Evolutionary conservation across 2,797 vertebrate species (phyloP).

Genomic region (Oophaga sylvatica): DNA sequence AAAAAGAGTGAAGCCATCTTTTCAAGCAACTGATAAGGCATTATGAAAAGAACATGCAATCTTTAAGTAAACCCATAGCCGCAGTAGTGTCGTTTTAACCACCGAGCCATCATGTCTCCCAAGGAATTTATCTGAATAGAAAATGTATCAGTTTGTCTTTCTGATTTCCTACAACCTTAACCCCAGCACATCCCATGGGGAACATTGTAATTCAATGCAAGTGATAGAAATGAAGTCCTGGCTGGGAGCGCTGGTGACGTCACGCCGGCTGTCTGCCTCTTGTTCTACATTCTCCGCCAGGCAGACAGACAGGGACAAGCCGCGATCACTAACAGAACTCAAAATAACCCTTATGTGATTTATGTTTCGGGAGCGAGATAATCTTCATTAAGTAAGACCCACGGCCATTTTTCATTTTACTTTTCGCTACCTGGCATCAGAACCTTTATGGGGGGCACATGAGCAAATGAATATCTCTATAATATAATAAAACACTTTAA

Average conservation of each 20-base stretch:
- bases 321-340: conserved; percentile 18
- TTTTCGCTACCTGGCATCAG: not conserved
- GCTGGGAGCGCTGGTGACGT: conserved; percentile 42
- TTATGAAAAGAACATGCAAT: not conserved
- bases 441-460: not conserved
- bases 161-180: conserved; percentile 35
- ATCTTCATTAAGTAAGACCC: conserved; percentile 14
- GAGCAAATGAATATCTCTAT: not conserved
- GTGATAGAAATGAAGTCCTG: conserved; percentile 36
- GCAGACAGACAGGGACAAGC: conserved; percentile 28
- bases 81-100: not conserved
- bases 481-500: too few species aligned
- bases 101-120: not conserved
- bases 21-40: not conserved
- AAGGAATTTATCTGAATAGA: not conserved
- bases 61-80: not conserved
- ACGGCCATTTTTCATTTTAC: not conserved
- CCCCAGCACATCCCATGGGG: conserved; percentile 31
- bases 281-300: conserved; percentile 29
- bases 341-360: conserved; percentile 11
- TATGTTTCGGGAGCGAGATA: not conserved
- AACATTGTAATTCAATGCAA: conserved; percentile 53
- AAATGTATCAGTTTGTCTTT: conserved; percentile 27
- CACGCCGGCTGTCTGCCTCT: conserved; percentile 38
- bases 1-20: not conserved